Percentiles rank a stretch among this genome's conserved stretches.
Conservation (phyloP, 2,888 invertebrate genomes). For the Phragmatobia fuliginosa region DNA sequence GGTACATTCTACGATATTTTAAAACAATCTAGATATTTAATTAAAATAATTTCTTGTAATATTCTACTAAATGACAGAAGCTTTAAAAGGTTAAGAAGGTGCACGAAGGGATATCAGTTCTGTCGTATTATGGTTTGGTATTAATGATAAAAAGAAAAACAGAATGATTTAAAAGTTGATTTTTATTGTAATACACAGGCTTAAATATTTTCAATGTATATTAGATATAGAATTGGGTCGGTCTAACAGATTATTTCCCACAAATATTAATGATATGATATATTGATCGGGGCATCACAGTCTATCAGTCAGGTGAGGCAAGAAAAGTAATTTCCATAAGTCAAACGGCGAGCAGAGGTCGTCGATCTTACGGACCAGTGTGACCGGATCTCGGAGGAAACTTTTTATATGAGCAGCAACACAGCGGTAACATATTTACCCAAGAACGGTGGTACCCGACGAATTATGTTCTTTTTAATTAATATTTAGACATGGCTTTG, state of each 20-base stretch:
- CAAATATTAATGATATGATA: constrained; percentile 48
- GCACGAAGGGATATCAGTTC: constrained; percentile 1
- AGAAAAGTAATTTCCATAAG: constrained; percentile 84
- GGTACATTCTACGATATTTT: neutral
- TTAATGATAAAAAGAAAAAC: neutral
- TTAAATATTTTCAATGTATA: constrained; percentile 10
- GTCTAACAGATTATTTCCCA: constrained; percentile 38
- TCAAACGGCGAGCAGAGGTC: constrained; percentile 81
- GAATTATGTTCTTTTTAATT: constrained; percentile 53
- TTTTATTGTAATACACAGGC: neutral
- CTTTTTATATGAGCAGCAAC: constrained; percentile 80
- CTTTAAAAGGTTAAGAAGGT: neutral
- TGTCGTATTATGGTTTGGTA: neutral
- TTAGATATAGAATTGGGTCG: constrained; percentile 16
- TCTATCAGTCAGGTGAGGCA: constrained; percentile 71
- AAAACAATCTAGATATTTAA: constrained; percentile 5
- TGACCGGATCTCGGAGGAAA: constrained; percentile 80
- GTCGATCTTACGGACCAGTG: constrained; percentile 80
- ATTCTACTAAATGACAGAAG: neutral
- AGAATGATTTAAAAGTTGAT: neutral
- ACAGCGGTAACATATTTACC: constrained; percentile 77
- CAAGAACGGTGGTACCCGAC: constrained; percentile 58
- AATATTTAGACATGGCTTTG: constrained; percentile 30
- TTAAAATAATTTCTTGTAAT: neutral
- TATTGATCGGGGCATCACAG: constrained; percentile 61